These are phyloP conservation scores for Cecidostiba fungosa DNA, from an alignment of 2,888 invertebrate species.

Conservation along the genomic window DNA sequence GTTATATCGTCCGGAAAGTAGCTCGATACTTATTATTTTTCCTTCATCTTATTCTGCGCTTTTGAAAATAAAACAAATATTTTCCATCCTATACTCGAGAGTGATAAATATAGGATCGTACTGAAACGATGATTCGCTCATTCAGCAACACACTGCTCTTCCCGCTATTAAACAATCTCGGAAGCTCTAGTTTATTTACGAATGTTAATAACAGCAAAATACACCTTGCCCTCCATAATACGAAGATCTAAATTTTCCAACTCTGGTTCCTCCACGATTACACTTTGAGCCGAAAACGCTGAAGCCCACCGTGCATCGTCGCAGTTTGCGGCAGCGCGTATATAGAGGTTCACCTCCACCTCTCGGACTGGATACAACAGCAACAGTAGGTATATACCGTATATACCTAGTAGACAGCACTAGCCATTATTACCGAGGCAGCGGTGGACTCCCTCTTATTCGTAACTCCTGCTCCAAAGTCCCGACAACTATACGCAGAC, in stretches of 20 bases:
- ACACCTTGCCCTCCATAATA: not conserved
- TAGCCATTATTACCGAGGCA: constrained; percentile 40
- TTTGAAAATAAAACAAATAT: not conserved
- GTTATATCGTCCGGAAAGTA: not conserved
- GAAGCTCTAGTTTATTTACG: not conserved
- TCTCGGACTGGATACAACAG: not conserved
- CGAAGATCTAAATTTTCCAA: not conserved
- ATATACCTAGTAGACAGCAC: not conserved
- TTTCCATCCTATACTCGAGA: too few species aligned
- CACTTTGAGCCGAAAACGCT: not conserved
- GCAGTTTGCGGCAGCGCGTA: constrained; percentile 16
- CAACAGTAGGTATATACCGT: not conserved
- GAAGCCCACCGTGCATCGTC: not conserved
- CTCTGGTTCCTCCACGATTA: not conserved
- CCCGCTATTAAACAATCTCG: too few species aligned
- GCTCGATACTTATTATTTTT: too few species aligned
- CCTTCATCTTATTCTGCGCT: too few species aligned
- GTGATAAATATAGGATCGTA: too few species aligned
- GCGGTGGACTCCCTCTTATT: not conserved
- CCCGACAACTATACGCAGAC: constrained; percentile 45
- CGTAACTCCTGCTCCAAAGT: not conserved
- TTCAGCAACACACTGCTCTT: too few species aligned
- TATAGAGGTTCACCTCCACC: not conserved
- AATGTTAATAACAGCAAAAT: not conserved
- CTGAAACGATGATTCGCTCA: too few species aligned